Conservation (phyloP, 2,113 vertebrate species). For the Pao palembangensis region DNA sequence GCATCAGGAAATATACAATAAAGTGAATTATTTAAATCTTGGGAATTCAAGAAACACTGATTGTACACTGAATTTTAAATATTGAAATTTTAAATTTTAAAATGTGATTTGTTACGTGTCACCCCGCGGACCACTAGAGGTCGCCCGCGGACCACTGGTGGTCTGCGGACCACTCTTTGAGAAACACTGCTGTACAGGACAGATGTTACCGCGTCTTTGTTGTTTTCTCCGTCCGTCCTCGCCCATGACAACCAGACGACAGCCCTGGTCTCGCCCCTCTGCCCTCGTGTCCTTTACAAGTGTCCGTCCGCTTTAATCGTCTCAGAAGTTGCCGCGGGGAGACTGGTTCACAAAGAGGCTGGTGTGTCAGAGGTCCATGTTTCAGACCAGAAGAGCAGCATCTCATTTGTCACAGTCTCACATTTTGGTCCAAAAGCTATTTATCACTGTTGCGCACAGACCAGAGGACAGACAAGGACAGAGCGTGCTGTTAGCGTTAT, state of each 20-base stretch:
- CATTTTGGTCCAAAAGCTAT: constrained; percentile 47
- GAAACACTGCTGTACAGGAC: neutral
- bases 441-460: constrained; percentile 41
- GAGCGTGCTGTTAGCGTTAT: constrained; percentile 7
- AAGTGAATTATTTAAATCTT: too few species aligned
- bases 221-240: neutral
- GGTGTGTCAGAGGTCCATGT: constrained; percentile 19
- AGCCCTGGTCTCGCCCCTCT: neutral
- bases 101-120: too few species aligned
- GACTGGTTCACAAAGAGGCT: constrained; percentile 44
- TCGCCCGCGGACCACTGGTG: too few species aligned
- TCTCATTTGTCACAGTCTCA: constrained; percentile 47
- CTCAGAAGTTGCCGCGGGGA: constrained; percentile 31
- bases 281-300: constrained; percentile 33
- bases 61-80: too few species aligned
- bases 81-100: too few species aligned
- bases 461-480: constrained; percentile 38
- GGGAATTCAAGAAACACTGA: too few species aligned
- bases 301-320: constrained; percentile 30
- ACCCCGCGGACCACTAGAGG: too few species aligned
- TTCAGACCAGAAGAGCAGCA: constrained; percentile 55
- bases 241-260: constrained; percentile 18
- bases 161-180: too few species aligned
- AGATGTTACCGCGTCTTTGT: neutral
- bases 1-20: too few species aligned